A percentile compares a stretch with the other conserved stretches of the same genome.
Conservation (phyloP, 2,113 vertebrate species). For the Nothocercus julius region DNA sequence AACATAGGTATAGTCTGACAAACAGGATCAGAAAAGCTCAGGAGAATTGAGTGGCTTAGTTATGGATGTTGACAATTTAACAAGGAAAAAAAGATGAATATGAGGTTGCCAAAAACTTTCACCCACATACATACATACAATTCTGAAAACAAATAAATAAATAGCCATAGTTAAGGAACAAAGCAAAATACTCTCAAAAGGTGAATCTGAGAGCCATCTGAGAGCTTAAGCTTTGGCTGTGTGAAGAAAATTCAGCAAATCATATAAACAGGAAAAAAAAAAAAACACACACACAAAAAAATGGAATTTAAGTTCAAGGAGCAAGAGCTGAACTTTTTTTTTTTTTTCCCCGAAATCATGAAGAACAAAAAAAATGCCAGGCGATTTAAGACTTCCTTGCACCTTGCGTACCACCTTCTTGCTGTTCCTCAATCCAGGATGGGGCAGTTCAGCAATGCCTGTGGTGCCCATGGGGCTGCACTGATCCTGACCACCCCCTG, state of each 20-base stretch:
- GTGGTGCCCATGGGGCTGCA: neutral
- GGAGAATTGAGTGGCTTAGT: neutral
- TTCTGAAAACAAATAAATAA: neutral
- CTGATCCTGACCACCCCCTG: neutral
- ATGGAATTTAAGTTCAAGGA: neutral
- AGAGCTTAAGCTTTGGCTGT: neutral
- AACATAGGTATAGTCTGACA: neutral
- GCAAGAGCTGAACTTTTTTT: neutral
- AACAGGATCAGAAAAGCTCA: neutral
- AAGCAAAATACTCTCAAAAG: neutral
- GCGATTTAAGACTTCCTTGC: neutral
- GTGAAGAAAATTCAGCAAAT: neutral
- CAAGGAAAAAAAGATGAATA: neutral
- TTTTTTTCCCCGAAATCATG: neutral
- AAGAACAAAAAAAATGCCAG: neutral
- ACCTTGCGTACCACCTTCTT: neutral
- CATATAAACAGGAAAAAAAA: neutral
- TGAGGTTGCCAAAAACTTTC: neutral
- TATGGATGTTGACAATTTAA: neutral
- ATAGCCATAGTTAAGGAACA: neutral
- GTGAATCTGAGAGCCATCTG: neutral
- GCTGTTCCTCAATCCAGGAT: neutral
- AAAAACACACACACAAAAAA: neutral
- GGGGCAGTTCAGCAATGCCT: neutral
- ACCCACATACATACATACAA: rapidly evolving